Evolutionary conservation across 2,797 vertebrate genomes (phyloP).

Genomic region (Spondyliosoma cantharus): DNA sequence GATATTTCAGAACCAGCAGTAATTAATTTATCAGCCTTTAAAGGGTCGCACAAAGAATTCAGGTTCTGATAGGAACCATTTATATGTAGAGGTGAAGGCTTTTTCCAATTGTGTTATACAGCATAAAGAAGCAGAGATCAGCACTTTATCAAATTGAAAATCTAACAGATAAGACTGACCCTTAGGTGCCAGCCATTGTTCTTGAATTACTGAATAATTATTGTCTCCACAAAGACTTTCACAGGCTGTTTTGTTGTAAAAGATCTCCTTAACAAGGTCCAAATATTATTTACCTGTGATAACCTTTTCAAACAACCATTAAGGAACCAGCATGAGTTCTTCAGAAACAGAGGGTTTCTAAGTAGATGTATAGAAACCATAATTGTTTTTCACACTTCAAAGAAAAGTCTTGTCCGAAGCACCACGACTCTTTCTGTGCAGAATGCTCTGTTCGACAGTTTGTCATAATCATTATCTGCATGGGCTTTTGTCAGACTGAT

Average conservation of each 20-base stretch:
- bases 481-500: constrained; percentile 29
- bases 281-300: background rate
- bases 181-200: background rate
- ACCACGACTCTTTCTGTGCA: background rate
- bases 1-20: background rate
- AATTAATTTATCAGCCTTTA: background rate
- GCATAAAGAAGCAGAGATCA: background rate
- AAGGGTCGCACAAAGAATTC: background rate
- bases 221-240: background rate
- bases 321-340: background rate
- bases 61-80: too few species aligned
- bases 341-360: background rate
- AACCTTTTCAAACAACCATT: background rate
- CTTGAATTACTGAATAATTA: background rate
- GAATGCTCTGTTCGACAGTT: constrained; percentile 29
- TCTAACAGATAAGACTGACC: background rate
- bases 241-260: background rate
- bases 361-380: background rate
- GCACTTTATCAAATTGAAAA: background rate
- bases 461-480: constrained; percentile 47
- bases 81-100: too few species aligned
- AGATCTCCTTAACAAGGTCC: background rate
- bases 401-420: constrained; percentile 10
- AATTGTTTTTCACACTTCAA: background rate
- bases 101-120: background rate